Evolutionary conservation across 2,888 invertebrate genomes (phyloP).

Genomic region (Drosophila austrosaltans): DNA sequence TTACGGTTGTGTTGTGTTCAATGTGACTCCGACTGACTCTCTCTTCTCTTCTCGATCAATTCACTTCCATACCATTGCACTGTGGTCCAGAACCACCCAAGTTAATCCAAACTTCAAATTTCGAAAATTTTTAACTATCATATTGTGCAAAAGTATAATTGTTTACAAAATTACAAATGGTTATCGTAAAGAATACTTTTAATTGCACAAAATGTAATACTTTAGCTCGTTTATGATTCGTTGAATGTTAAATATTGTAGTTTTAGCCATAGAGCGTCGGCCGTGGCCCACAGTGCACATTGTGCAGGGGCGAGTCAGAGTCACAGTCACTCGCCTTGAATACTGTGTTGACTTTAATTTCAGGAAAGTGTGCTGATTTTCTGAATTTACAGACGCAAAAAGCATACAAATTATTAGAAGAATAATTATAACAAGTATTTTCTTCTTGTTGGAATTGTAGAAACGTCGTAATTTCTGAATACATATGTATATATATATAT

Average conservation of each 20-base stretch:
- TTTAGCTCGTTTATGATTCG: background rate
- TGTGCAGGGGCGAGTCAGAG: conserved; percentile 22
- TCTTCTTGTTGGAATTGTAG: conserved; percentile 10
- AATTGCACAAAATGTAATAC: background rate
- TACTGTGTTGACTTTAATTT: conserved; percentile 19
- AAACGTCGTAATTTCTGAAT: conserved; percentile 15
- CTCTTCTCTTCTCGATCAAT: conserved; percentile 18
- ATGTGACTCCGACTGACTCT: conserved; percentile 19
- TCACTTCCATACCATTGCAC: conserved; percentile 14
- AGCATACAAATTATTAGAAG: conserved; percentile 5
- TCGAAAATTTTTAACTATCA: background rate
- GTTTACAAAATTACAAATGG: background rate
- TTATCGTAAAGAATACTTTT: background rate
- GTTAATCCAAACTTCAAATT: background rate
- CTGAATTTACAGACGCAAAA: conserved; percentile 11
- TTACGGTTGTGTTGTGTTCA: conserved; percentile 11
- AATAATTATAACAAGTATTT: conserved; percentile 13
- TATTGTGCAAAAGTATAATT: background rate
- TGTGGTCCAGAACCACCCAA: background rate
- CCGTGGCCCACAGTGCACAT: conserved; percentile 11
- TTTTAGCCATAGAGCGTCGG: background rate
- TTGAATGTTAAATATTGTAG: background rate
- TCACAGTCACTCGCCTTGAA: conserved; percentile 22
- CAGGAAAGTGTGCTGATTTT: conserved; percentile 21
- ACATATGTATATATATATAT: background rate